Base-by-base conservation (phyloP, 2,797 vertebrate species). In the Philypnodon macrostomus region DNA sequence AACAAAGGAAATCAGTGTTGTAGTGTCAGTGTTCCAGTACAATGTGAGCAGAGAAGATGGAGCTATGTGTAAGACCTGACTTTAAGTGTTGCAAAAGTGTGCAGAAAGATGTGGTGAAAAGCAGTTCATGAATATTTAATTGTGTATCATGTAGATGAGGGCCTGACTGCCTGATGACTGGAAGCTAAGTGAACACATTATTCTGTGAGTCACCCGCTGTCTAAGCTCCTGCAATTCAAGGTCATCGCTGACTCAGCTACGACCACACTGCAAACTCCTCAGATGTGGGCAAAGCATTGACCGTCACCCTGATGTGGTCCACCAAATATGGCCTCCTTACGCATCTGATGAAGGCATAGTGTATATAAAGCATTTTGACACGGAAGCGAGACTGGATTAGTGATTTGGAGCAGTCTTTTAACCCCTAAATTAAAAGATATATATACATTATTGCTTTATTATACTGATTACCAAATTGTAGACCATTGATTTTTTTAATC, bases 111-210 rank as follows among this genome's bases (percentile, higher is more conserved):
- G 52, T 47, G 58, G 38, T 41, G 53, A 75, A 70, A 63, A 61
- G 55, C 24, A 45, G 54, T 45, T 70, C 5, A 63, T 81, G 73
- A 83, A 85, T 79, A 70, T 77, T 83, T 65, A 70, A 84, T 66
- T 74, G 18, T 40, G 65, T 69, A 63, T 81, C 73, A 79, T 77
- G 64, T 72, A 71, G 67, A 77, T 75, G 70, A 81, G 54, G 64
- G 56, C 13, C 51, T 52, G 72, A 70, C 70, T 71, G 68, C 66
- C 49, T 62, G 69, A 72, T 63, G 69, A 67, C 73, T 70, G 50
- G 59, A 48, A 23, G 61, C 59, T 67, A 75, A 81, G 65, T 63
- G 69, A 77, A 69, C 45, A 57, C 58, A 80, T 75, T 68, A 63
- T 78, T 81, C 74, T 73, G 58, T 57, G 62, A 74, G 16, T 62